Conservation (phyloP, 2,797 vertebrate species). For the Mareca penelope region DNA sequence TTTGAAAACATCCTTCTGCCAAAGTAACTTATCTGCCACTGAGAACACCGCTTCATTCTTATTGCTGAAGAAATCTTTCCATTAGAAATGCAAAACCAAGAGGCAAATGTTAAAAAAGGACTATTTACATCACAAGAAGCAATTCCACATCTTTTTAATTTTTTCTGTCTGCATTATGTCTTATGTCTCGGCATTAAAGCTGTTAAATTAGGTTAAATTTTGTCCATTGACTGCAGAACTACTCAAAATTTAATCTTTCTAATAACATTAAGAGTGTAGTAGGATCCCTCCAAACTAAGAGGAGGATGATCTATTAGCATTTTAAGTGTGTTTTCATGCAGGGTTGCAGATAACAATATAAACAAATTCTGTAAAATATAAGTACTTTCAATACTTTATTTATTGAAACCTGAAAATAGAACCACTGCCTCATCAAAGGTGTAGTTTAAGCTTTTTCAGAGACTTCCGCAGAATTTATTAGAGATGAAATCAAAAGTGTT, state of each 20-base stretch:
- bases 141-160: background rate
- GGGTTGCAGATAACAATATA: background rate
- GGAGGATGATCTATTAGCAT: slow-evolving; percentile 14
- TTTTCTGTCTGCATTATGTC: slow-evolving; percentile 9
- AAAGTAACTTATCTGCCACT: background rate
- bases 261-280: slow-evolving; percentile 20
- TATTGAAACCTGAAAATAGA: background rate
- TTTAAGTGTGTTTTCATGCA: background rate
- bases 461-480: background rate
- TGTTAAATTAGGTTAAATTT: slow-evolving; percentile 15
- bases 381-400: background rate
- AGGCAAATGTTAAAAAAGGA: background rate
- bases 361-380: background rate
- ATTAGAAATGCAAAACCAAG: background rate
- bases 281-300: slow-evolving; percentile 17
- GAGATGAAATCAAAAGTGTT: background rate
- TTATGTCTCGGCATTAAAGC: background rate
- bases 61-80: background rate
- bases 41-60: background rate
- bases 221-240: slow-evolving; percentile 18
- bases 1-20: background rate
- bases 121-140: slow-evolving; percentile 16
- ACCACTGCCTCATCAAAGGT: background rate
- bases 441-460: background rate
- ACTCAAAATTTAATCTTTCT: slow-evolving; percentile 20